These are phyloP conservation scores for Aphelocoma coerulescens DNA, from an alignment of 2,113 vertebrate genomes.

Conservation along the genomic window DNA sequence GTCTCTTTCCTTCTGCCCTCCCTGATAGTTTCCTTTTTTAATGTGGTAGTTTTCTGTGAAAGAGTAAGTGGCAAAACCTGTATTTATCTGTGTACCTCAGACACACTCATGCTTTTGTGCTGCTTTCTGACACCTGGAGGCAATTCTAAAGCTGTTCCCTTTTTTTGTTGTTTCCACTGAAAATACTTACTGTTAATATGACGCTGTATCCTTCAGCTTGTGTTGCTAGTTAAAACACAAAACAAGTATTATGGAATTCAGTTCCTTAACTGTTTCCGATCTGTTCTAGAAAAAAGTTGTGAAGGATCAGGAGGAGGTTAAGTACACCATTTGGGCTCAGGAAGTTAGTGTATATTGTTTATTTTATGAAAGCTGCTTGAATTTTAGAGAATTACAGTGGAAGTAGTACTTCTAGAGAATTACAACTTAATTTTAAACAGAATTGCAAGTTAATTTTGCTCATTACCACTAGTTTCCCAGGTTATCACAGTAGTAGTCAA, in stretches of 20 bases:
- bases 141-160: neutral
- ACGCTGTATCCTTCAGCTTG: neutral
- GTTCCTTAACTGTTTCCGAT: neutral
- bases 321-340: neutral
- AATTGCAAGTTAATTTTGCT: neutral
- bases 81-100: neutral
- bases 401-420: neutral
- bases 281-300: neutral
- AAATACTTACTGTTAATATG: neutral
- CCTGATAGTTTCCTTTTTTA: neutral
- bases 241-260: neutral
- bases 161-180: neutral
- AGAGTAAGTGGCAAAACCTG: neutral
- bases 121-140: neutral
- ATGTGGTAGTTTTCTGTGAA: neutral
- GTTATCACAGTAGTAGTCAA: neutral
- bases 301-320: rapidly evolving
- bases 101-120: neutral
- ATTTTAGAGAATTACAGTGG: neutral
- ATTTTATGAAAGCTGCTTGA: neutral
- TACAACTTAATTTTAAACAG: neutral
- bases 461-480: neutral
- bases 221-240: neutral
- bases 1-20: neutral
- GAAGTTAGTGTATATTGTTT: neutral